Evolutionary conservation across 1,140 invertebrate genomes (phyloP), one percentile per base, ranked within the genome.

Genomic region (Harlomillsia oculata): DNA sequence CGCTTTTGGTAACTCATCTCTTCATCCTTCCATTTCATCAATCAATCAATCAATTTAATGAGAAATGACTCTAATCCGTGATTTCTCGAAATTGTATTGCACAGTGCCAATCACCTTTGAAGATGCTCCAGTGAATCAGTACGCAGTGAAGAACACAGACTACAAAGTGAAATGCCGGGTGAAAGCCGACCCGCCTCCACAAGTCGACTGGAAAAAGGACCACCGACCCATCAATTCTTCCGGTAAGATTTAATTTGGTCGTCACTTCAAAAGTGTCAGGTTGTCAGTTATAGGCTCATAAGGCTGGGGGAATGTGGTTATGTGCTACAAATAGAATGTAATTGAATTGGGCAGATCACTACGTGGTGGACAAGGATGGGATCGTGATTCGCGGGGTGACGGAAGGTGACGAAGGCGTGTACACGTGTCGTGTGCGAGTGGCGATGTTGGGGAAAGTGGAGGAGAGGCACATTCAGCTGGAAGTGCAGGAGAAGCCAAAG

Each of bases 111-210:
- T 65, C 34, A 65, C 63, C 16, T 65, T 65, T 37, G 63, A 65
- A 41, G 63, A 65, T 48, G 88, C 88, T 1, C 87, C 88, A n/a
- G 73, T 75, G 62, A 81, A 85, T 68, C 90, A 94, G 71, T 84
- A 79, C 68, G 83, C 89, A 0, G 82, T 83, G n/a, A 76, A 85
- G 23, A 82, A 81, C 4, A 74, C 78, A 50, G 79, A 87, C 59
- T 88, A 82, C 66, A 80, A 80, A 70, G 80, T 94, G 8, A 81
- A 79, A 68, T 96, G 92, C 67, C 78, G 84, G 70, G 89, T 93
- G 0, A 80, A 78, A 44, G 87, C 89, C 28, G 56, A 54, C 41
- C 48, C 44, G 3, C n/a, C 45, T 3, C 55, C 55, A 18, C 36
- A 50, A n/a, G 37, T 58, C 16, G 56, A 60, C 30, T 65, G 64